Evolutionary conservation across 2,888 invertebrate genomes (phyloP), one percentile per base, ranked within the genome.

Genomic region (Agrotis segetum): DNA sequence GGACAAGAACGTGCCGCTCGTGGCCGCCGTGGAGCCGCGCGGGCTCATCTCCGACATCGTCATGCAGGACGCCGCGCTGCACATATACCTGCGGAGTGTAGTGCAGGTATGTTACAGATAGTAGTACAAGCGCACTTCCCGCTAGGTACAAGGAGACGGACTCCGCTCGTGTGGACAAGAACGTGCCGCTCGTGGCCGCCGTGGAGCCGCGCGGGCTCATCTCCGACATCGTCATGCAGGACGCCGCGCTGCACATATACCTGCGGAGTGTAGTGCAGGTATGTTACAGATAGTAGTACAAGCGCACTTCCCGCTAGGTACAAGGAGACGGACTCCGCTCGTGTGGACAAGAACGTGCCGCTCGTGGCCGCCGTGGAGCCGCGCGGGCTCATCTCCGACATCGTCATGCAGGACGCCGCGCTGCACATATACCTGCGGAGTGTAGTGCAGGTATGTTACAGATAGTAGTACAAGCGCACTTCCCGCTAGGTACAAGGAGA

Each of bases 241-340:
- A 98, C 87, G 99, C 99, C 53, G 98, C 98, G 46, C 97, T 98
- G 79, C 97, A 98, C 71, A 97, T 99, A 59, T 98, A 98, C 56
- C 96, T 99, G 67, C 96, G 99, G 80, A 99, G 99, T 75, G 97
- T 98, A 67, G 96, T 99, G 16, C 98, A 98, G 97, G 99, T 99
- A 88, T 13, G 64, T 52, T 4, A 50, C 50, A 19, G 50, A 50
- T 50, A 47, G 17, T 17, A 16, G 6, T 6, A 17, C 47, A 4
- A 14, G 46, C 16, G 16, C 4, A 16, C 46, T 16, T 13, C 16
- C 46, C n/a, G n/a, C n/a, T n/a, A n/a, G n/a, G n/a, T n/a, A n/a
- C 14, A 83, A 83, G 2, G 52, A 67, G 11, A 61, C 81, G 9
- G n/a, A 53, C 52, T 53, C 74, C 19, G 2, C 13, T 0, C 56